These are phyloP conservation scores for Pogonus chalceus DNA, from an alignment of 1,140 invertebrate genomes.

Conservation along the genomic window DNA sequence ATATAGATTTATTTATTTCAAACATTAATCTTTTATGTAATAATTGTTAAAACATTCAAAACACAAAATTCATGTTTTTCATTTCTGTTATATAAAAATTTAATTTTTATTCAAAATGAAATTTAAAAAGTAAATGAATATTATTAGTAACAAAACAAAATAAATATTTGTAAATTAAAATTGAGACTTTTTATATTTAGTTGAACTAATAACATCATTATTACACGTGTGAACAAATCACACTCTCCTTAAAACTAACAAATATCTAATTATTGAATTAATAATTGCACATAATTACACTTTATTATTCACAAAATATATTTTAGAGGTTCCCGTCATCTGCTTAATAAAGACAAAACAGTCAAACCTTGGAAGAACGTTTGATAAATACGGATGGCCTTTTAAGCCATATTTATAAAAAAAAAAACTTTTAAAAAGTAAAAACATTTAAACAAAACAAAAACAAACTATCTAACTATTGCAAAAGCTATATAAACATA, in stretches of 20 bases:
- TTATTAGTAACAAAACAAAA: background rate
- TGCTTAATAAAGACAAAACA: background rate
- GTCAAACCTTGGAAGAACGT: background rate
- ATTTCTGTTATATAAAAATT: conserved; percentile 10
- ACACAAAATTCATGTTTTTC: conserved; percentile 10
- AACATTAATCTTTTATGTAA: too few species aligned
- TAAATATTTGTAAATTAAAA: too few species aligned
- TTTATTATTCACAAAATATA: conserved; percentile 2
- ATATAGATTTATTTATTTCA: too few species aligned
- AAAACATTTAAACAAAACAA: background rate
- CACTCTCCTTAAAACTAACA: background rate
- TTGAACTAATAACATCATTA: background rate
- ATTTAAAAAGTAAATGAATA: background rate
- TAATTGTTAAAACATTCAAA: too few species aligned
- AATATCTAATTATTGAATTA: conserved; percentile 4
- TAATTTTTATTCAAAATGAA: conserved; percentile 6
- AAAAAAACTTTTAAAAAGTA: background rate
- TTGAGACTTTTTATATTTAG: too few species aligned
- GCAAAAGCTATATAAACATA: too few species aligned
- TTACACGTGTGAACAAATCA: background rate
- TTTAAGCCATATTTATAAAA: background rate
- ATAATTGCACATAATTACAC: conserved; percentile 4
- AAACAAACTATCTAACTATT: background rate
- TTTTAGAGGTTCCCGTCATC: background rate
- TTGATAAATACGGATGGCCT: background rate